Percentiles rank a stretch among this genome's conserved stretches.
Conservation (phyloP, 2,113 vertebrate genomes). For the Caretta caretta region DNA sequence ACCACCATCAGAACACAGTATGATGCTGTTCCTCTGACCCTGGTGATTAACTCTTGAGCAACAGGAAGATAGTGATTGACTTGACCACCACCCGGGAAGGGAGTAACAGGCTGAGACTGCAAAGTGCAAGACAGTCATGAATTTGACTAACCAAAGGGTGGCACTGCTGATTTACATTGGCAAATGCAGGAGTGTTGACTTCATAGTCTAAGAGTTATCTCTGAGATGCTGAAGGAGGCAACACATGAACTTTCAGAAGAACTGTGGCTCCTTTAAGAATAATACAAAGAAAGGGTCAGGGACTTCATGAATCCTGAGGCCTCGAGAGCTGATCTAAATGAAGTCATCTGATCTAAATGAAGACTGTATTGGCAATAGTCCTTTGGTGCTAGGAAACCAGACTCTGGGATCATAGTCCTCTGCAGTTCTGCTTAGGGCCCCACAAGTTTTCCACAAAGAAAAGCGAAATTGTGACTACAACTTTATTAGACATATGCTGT, state of each 20-base stretch:
- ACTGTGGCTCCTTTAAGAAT: fast-evolving
- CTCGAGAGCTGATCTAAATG: too few species aligned
- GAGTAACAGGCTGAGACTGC: neutral
- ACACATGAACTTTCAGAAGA: fast-evolving
- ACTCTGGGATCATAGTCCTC: neutral
- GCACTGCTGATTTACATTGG: neutral
- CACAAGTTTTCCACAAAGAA: neutral
- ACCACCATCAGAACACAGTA: neutral
- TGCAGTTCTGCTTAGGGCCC: neutral
- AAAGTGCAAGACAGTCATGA: neutral
- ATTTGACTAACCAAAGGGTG: slow-evolving; percentile 20
- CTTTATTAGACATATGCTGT: neutral
- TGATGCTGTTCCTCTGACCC: neutral
- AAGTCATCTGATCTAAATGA: neutral
- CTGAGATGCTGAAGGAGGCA: neutral
- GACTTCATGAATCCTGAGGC: fast-evolving
- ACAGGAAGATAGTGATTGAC: neutral
- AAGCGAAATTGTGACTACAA: neutral
- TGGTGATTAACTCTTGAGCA: neutral
- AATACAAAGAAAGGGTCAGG: fast-evolving
- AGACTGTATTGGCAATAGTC: neutral
- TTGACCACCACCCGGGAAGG: neutral
- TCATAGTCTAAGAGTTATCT: neutral
- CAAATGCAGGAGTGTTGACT: neutral
- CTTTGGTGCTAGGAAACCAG: neutral